phyloP scores from a whole-genome alignment of 2,113 vertebrate species.

The Cavia aperea region DNA sequence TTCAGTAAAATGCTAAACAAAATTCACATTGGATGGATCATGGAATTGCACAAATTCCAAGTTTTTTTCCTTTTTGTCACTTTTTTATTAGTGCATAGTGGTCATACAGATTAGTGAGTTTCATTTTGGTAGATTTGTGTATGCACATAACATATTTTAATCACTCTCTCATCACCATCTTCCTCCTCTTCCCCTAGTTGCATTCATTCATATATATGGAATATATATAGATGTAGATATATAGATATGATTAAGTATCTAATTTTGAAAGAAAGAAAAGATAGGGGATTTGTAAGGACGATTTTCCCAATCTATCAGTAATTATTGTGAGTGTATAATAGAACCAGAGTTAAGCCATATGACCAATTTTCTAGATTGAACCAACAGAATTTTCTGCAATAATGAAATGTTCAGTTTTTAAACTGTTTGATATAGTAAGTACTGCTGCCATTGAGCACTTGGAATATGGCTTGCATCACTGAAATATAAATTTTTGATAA shows the following conservation, averaged over 20 bases:
- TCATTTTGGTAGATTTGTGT: neutral
- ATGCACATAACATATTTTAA: neutral
- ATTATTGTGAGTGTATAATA: neutral
- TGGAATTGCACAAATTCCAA: neutral
- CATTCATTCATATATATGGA: too few relatives aligned
- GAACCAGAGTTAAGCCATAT: neutral
- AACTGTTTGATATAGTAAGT: neutral
- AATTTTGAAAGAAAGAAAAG: neutral
- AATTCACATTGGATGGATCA: neutral
- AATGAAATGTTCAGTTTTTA: neutral
- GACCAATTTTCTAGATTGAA: neutral
- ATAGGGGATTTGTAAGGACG: neutral
- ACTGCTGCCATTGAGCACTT: neutral
- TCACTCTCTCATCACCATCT: neutral
- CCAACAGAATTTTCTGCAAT: neutral
- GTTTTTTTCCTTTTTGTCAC: neutral
- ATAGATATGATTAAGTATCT: neutral
- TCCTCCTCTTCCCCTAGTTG: neutral
- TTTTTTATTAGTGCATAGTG: neutral
- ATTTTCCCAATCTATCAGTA: neutral
- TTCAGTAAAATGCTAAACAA: conserved; percentile 10
- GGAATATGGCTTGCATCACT: neutral
- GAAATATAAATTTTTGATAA: neutral
- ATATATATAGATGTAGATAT: neutral
- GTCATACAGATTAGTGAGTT: neutral